phyloP scores from a whole-genome alignment of 2,888 invertebrate species.

The Conchocele bisecta region DNA sequence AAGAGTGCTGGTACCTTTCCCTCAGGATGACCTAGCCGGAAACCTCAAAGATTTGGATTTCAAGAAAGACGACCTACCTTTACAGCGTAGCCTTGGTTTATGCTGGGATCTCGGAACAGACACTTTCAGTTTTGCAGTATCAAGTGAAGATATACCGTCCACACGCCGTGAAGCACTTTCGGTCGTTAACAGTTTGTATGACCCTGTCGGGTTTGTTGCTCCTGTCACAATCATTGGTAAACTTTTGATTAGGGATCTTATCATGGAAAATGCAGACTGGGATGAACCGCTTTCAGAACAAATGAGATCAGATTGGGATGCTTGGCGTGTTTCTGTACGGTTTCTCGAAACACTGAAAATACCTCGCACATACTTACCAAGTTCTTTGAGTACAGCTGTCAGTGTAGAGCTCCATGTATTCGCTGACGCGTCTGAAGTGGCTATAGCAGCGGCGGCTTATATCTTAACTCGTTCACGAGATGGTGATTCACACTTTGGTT shows the following conservation, averaged over 20 bases:
- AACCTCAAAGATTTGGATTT: slow-evolving; percentile 49
- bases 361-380: slow-evolving; percentile 26
- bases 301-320: slow-evolving; percentile 13
- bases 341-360: slow-evolving; percentile 24
- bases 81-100: slow-evolving; percentile 2
- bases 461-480: slow-evolving; percentile 11
- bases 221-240: slow-evolving; percentile 48
- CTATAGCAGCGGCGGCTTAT: slow-evolving; percentile 54
- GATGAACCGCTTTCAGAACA: slow-evolving; percentile 38
- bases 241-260: slow-evolving; percentile 34
- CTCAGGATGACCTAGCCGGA: slow-evolving; percentile 38
- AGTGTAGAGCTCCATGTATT: slow-evolving; percentile 44
- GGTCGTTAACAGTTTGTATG: slow-evolving; percentile 44
- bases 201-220: slow-evolving; percentile 46
- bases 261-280: slow-evolving; percentile 32
- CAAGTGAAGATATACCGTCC: slow-evolving; percentile 27
- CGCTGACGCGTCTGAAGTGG: slow-evolving; percentile 57
- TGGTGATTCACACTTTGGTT: slow-evolving; percentile 16
- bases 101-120: slow-evolving; percentile 49
- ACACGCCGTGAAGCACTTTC: slow-evolving; percentile 47
- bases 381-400: neutral
- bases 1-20: slow-evolving; percentile 46
- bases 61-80: slow-evolving; percentile 7
- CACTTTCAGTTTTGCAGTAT: slow-evolving; percentile 34
- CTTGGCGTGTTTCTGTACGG: slow-evolving; percentile 42